Base-by-base conservation (phyloP, 2,797 vertebrate genomes). In the Phylloscopus collybita region DNA sequence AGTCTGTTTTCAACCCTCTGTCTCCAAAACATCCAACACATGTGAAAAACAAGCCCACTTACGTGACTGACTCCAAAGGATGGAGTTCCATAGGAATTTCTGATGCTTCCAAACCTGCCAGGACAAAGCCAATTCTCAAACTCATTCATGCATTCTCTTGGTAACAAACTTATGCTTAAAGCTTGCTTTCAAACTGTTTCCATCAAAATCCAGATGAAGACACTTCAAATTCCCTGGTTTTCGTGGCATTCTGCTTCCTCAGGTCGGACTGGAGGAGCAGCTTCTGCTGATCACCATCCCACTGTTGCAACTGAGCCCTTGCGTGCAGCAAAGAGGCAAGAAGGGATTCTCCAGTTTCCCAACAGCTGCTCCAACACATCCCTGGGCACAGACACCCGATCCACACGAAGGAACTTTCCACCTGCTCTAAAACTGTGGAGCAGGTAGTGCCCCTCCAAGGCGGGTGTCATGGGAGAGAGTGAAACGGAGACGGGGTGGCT, bases 351-450 rank as follows among this genome's bases (percentile, higher is more conserved):
- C 9, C 1, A 65, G 53, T 81, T 86, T 92, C n/a, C 88, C 81
- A 87, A 60, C 96, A 97, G 92, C 92, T 97, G 95, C 88, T 74
- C 93, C 73, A 90, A 71, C 91, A 88, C 73, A 78, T n/a, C 45
- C 67, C 73, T 6, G 2, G 44, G 42, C 29, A 45, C 42, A 32
- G 90, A 79, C 69, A 94, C 32, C 18, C 0, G 3, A 93, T 72
- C 75, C 36, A 47, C 19, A 2, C 0, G 0, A 11, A 83, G 47
- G 80, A 90, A 47, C 42, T 75, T 84, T 50, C 32, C 47, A 69
- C 56, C 59, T 73, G 27, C 67, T 69, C 64, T 54, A n/a, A 88
- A 92, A 49, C 0, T 11, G 9, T 10, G 36, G 65, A 81, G 59
- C 86, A 64, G 75, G 62, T 76, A 92, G 56, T 6, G 22, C 16